These are phyloP conservation scores for Myripristis murdjan DNA, from an alignment of 2,797 vertebrate genomes.

Conservation along the genomic window DNA sequence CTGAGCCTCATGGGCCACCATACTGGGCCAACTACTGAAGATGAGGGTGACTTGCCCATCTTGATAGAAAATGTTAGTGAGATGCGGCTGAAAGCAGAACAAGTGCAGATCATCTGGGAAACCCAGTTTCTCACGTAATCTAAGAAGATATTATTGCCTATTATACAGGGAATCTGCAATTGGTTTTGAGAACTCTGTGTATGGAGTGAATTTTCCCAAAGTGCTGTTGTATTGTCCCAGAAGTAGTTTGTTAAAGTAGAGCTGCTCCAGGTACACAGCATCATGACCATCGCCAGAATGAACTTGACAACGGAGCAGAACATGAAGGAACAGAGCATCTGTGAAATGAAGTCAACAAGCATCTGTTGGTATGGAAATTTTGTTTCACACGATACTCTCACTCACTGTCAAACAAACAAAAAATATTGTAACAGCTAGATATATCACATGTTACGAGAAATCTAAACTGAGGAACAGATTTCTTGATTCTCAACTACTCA, in stretches of 20 bases:
- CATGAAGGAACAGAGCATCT: conserved; percentile 12
- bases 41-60: too few relatives aligned
- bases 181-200: conserved; percentile 20
- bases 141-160: too few relatives aligned
- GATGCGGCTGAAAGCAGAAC: too few relatives aligned
- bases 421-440: not conserved
- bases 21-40: too few relatives aligned
- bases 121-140: too few relatives aligned
- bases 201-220: conserved; percentile 42
- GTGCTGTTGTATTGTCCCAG: conserved; percentile 61
- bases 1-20: too few relatives aligned
- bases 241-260: conserved; percentile 59
- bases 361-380: not conserved
- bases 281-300: conserved; percentile 35
- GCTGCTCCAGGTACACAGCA: conserved; percentile 7
- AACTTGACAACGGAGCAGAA: not conserved
- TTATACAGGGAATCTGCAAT: conserved; percentile 31
- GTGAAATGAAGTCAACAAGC: conserved; percentile 37
- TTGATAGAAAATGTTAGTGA: too few relatives aligned
- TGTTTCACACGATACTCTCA: too few relatives aligned
- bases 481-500: too few relatives aligned
- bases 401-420: too few relatives aligned
- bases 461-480: too few relatives aligned
- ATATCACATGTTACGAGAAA: not conserved
- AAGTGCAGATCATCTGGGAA: too few relatives aligned